Percentiles rank a stretch among this genome's conserved stretches.
Conservation (phyloP, 2,888 invertebrate species). For the Allolobophora icterica region DNA sequence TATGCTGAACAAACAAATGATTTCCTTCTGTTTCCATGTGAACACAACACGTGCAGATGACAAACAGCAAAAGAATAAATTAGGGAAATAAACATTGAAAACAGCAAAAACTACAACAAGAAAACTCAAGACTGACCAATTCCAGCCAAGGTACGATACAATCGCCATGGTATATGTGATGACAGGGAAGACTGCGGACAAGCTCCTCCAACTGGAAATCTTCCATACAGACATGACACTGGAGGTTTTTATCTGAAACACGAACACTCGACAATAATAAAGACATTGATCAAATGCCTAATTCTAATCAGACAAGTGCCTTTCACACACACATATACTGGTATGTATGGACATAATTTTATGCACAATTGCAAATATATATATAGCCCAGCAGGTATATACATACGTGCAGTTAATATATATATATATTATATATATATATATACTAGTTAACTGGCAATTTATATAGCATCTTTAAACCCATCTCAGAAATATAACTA, state of each 20-base stretch:
- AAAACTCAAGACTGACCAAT: constrained; percentile 70
- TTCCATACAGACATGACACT: constrained; percentile 97
- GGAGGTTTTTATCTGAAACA: constrained; percentile 66
- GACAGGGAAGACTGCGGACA: constrained; percentile 76
- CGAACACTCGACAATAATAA: background rate
- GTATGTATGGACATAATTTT: no score
- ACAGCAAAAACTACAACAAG: background rate
- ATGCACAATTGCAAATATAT: no score
- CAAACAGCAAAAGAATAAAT: background rate
- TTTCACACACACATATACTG: background rate
- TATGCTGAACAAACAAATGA: background rate
- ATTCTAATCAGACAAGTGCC: background rate
- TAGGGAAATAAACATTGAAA: background rate
- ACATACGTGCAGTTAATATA: no score
- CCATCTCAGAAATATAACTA: no score
- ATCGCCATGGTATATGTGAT: constrained; percentile 87
- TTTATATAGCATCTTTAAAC: no score
- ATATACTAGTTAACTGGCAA: no score
- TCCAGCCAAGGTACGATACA: constrained; percentile 96
- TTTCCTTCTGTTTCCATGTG: background rate
- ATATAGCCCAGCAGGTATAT: no score
- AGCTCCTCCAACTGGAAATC: constrained; percentile 79
- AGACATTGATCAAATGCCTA: background rate
- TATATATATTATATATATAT: no score
- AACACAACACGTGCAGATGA: background rate